Conservation (phyloP, 1,140 invertebrate species). For the Drosophila kanapiae region DNA sequence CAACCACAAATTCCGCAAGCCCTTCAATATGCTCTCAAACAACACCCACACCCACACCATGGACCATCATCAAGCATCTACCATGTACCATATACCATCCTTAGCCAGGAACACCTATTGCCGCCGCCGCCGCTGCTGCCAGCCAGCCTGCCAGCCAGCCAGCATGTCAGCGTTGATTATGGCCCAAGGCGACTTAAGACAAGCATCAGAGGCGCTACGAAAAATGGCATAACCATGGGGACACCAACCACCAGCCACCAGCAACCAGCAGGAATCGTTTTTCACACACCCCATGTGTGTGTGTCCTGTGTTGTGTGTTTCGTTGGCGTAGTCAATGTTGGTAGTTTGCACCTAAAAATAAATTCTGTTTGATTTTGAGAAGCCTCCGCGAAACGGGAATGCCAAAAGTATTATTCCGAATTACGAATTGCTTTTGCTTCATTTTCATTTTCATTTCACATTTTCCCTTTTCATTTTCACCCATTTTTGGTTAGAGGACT, state of each 20-base stretch:
- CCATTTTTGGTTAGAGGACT: conserved; percentile 1
- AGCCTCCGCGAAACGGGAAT: not conserved
- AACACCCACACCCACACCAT: not conserved
- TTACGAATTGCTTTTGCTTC: conserved; percentile 13
- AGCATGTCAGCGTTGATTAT: conserved; percentile 47
- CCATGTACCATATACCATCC: conserved; percentile 4
- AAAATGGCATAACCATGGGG: conserved; percentile 27
- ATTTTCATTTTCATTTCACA: conserved; percentile 21
- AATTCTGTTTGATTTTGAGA: conserved; percentile 29
- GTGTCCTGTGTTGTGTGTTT: not conserved
- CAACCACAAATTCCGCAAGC: conserved; percentile 20
- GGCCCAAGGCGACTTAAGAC: conserved; percentile 32
- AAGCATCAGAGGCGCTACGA: conserved; percentile 19
- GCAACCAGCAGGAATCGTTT: conserved; percentile 4
- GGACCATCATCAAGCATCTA: not conserved
- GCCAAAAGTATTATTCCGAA: conserved; percentile 8
- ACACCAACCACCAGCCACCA: not conserved
- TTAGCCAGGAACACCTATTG: conserved; percentile 10
- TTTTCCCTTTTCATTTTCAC: conserved; percentile 18
- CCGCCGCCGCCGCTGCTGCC: not conserved
- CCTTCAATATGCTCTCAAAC: conserved; percentile 22
- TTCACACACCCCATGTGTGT: not conserved
- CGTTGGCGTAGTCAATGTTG: not conserved
- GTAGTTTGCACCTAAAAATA: conserved; percentile 30
- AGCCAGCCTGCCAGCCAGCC: too few relatives aligned